Conservation (phyloP, 2,113 vertebrate genomes). For the mouse (Mus musculus) region DNA sequence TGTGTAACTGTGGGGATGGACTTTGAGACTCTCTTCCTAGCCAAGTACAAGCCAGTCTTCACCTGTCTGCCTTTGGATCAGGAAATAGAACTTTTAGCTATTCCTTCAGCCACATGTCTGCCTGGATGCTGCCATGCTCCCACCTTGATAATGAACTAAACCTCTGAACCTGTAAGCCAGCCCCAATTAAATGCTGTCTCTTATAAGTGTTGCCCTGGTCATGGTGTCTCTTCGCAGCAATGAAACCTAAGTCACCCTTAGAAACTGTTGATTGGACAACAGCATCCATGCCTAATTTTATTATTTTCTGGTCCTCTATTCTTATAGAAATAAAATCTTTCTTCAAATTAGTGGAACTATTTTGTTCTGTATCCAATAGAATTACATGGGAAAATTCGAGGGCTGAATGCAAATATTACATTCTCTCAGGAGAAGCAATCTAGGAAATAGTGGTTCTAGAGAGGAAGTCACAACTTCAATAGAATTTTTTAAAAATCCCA, state of each 20-base stretch:
- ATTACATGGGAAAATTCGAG: constrained; percentile 5
- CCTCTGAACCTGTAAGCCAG: no score
- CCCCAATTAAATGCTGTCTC: no score
- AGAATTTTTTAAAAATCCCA: neutral
- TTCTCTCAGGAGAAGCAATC: neutral
- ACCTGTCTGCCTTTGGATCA: no score
- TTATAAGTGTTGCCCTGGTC: no score
- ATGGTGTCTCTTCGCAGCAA: no score
- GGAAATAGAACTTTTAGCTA: no score
- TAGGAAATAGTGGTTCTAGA: neutral
- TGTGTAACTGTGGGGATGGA: no score
- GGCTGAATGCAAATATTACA: constrained; percentile 1
- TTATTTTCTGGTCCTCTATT: neutral
- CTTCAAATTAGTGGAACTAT: constrained; percentile 27
- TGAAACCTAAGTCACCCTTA: neutral
- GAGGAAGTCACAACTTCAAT: neutral
- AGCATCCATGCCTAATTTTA: neutral
- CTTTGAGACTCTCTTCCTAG: no score
- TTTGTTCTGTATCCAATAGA: neutral
- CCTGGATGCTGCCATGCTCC: no score
- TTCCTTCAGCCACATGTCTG: no score
- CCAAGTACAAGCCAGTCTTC: no score
- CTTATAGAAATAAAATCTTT: constrained; percentile 26
- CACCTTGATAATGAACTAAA: no score
- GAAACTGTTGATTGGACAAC: neutral